These are phyloP conservation scores for Anoplophora glabripennis DNA, from an alignment of 1,140 invertebrate species.

Conservation along the genomic window DNA sequence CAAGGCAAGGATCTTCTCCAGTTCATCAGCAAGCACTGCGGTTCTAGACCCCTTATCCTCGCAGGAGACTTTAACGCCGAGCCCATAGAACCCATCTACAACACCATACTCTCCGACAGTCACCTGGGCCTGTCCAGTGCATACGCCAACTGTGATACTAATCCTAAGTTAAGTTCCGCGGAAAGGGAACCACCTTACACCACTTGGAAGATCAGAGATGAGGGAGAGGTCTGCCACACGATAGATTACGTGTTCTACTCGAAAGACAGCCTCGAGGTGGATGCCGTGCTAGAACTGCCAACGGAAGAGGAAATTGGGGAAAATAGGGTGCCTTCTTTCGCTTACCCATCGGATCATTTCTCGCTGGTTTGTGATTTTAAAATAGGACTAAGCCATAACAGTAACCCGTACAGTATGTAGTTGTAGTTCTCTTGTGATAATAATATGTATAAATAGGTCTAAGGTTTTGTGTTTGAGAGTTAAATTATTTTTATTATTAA, in stretches of 20 bases:
- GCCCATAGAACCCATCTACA: constrained; percentile 69
- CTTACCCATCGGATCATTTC: constrained; percentile 79
- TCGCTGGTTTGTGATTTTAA: constrained; percentile 70
- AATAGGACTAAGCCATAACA: constrained; percentile 14
- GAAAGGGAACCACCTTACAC: constrained; percentile 68
- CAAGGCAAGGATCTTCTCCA: constrained; percentile 72
- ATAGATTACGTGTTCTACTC: constrained; percentile 79
- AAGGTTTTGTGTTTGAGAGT: too few relatives aligned
- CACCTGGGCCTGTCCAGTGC: constrained; percentile 52
- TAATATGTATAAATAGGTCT: too few relatives aligned
- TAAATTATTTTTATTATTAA: too few relatives aligned
- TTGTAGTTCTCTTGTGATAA: too few relatives aligned
- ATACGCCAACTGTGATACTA: constrained; percentile 49
- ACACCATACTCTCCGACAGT: constrained; percentile 54
- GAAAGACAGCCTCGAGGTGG: constrained; percentile 56
- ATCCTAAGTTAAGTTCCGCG: constrained; percentile 36
- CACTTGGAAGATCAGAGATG: constrained; percentile 75
- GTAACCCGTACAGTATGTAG: neutral
- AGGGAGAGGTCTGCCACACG: constrained; percentile 70
- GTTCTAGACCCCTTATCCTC: constrained; percentile 60
- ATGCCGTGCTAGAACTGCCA: constrained; percentile 64
- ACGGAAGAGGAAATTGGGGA: constrained; percentile 65
- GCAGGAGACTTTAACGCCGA: constrained; percentile 82
- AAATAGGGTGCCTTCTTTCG: constrained; percentile 63
- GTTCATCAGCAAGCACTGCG: constrained; percentile 57